Percentiles rank a stretch among this genome's conserved stretches.
Evolutionary conservation across 2,113 vertebrate species (phyloP).

Genomic region (Ctenomys sociabilis): DNA sequence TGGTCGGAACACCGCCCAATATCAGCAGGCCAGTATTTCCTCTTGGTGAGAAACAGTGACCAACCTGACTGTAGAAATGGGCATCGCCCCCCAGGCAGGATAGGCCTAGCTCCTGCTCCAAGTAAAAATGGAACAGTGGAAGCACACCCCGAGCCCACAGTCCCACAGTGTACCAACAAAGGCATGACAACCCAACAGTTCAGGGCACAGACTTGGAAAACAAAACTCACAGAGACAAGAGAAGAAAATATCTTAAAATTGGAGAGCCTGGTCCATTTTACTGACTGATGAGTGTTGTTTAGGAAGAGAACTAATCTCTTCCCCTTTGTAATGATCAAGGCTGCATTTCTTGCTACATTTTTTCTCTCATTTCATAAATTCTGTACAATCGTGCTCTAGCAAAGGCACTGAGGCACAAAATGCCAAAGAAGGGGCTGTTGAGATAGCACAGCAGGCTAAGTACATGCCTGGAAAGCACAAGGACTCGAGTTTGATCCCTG

Average conservation of each 20-base stretch:
- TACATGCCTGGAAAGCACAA: no score
- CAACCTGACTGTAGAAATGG: background rate
- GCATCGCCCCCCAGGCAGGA: background rate
- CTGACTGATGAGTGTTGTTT: background rate
- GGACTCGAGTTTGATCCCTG: no score
- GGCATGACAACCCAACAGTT: background rate
- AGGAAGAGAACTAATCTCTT: background rate
- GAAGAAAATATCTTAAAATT: background rate
- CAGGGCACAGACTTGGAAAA: background rate
- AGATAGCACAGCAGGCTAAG: no score
- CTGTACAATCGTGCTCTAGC: background rate
- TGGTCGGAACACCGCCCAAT: background rate
- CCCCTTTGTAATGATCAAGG: background rate
- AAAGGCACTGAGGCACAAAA: background rate
- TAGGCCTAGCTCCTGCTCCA: background rate
- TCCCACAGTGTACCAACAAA: accelerated
- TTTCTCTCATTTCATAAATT: background rate
- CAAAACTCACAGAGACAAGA: background rate
- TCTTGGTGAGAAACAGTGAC: background rate
- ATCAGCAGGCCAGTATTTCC: background rate
- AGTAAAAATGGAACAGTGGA: background rate
- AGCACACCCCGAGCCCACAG: background rate
- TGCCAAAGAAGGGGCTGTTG: no score
- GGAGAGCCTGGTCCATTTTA: background rate
- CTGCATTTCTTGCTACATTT: background rate